Conservation (phyloP, 1,140 invertebrate species). For the Papilio xuthus region DNA sequence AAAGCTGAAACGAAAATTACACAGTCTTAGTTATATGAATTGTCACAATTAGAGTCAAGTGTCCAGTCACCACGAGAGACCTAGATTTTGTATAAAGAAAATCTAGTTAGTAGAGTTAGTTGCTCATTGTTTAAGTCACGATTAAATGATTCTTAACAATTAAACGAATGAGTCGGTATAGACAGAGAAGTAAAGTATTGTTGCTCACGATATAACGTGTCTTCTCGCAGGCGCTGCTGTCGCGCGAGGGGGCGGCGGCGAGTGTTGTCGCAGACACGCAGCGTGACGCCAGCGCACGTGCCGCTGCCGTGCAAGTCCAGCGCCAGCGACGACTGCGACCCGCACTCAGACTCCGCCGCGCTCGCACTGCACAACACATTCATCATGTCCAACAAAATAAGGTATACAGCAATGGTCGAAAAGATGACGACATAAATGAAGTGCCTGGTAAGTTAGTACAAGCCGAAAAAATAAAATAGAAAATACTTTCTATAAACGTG, state of each 20-base stretch:
- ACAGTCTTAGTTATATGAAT: not conserved
- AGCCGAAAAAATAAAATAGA: too few species aligned
- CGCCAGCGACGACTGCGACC: conserved; percentile 87
- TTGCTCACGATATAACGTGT: conserved; percentile 74
- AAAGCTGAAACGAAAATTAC: conserved; percentile 52
- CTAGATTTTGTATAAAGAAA: not conserved
- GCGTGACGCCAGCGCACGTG: conserved; percentile 86
- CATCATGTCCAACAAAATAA: not conserved
- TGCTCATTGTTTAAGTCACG: too few species aligned
- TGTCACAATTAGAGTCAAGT: not conserved
- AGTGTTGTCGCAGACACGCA: conserved; percentile 87
- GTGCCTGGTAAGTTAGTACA: too few species aligned
- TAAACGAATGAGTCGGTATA: not conserved
- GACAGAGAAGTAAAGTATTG: not conserved
- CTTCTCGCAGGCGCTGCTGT: conserved; percentile 87
- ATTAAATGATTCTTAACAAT: not conserved
- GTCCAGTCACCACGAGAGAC: not conserved
- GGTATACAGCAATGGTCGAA: not conserved
- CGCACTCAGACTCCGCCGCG: conserved; percentile 79
- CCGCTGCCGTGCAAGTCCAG: conserved; percentile 87
- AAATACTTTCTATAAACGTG: too few species aligned
- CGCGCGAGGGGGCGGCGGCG: conserved; percentile 88
- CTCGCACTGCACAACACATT: conserved; percentile 54
- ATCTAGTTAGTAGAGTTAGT: too few species aligned
- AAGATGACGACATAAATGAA: not conserved